phyloP scores from a whole-genome alignment of 2,113 vertebrate species.

The Ameiurus melas region DNA sequence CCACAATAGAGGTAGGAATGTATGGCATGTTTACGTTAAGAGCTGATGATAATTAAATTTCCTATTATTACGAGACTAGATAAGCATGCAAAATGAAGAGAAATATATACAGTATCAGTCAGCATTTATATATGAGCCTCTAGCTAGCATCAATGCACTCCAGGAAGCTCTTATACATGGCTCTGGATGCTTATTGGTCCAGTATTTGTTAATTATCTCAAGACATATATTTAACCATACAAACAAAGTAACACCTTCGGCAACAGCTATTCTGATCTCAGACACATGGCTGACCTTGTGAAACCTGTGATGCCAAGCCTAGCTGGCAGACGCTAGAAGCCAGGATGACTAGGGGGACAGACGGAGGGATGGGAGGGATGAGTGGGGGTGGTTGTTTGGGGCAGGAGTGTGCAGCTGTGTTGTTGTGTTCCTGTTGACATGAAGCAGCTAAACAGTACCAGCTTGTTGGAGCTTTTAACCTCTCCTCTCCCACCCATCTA shows the following conservation, averaged over 20 bases:
- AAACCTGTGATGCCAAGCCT: constrained; percentile 57
- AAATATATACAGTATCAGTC: background rate
- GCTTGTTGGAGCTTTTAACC: constrained; percentile 75
- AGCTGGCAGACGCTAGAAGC: background rate
- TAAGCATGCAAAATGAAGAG: background rate
- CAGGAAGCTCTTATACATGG: constrained; percentile 24
- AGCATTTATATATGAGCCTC: no score
- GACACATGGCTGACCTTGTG: constrained; percentile 54
- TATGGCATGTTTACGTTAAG: background rate
- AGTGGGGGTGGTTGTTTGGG: constrained; percentile 38
- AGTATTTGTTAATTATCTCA: constrained; percentile 7
- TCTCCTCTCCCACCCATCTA: constrained; percentile 71
- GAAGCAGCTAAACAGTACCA: constrained; percentile 80
- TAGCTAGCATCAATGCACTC: constrained; percentile 28
- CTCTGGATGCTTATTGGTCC: constrained; percentile 14
- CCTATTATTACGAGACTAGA: no score
- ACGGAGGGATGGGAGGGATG: constrained; percentile 31
- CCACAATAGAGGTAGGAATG: background rate
- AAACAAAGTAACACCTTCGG: constrained; percentile 3
- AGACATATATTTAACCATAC: background rate
- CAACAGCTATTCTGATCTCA: constrained; percentile 21
- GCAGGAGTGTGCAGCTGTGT: constrained; percentile 65
- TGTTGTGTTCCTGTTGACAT: constrained; percentile 77
- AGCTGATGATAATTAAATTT: background rate
- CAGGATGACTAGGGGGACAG: constrained; percentile 13